A percentile compares a stretch with the other conserved stretches of the same genome.
phyloP scores from a whole-genome alignment of 2,797 vertebrate genomes.

The Enteromius thamalakanensis region DNA sequence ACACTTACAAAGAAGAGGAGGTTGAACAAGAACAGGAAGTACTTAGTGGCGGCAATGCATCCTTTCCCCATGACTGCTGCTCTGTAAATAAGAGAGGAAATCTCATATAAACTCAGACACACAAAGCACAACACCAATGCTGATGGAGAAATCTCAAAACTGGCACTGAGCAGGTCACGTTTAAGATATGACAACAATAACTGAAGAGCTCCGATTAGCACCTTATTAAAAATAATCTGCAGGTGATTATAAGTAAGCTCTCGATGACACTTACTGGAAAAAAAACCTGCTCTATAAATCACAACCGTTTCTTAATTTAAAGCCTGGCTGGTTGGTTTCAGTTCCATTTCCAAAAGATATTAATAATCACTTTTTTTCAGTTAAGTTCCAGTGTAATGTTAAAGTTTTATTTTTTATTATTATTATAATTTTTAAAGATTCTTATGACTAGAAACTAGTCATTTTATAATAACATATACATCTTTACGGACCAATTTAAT shows the following conservation, averaged over 20 bases:
- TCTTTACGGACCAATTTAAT: background rate
- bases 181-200: background rate
- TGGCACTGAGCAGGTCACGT: background rate
- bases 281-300: background rate
- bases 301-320: background rate
- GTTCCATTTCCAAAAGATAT: background rate
- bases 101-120: background rate
- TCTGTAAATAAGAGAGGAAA: constrained; percentile 34
- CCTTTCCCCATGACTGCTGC: constrained; percentile 76
- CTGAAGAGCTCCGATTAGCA: background rate
- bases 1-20: constrained; percentile 83
- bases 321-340: background rate
- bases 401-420: background rate
- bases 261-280: background rate
- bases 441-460: background rate
- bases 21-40: constrained; percentile 84
- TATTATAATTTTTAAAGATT: too few relatives aligned
- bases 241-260: background rate
- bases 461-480: background rate
- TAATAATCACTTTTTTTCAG: background rate
- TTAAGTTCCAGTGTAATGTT: too few relatives aligned
- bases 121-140: background rate
- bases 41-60: constrained; percentile 80
- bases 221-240: background rate
- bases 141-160: background rate